Percentiles rank a stretch among this genome's conserved stretches.
Conservation (phyloP, 2,888 invertebrate species). For the Mimumesa dahlbomi region DNA sequence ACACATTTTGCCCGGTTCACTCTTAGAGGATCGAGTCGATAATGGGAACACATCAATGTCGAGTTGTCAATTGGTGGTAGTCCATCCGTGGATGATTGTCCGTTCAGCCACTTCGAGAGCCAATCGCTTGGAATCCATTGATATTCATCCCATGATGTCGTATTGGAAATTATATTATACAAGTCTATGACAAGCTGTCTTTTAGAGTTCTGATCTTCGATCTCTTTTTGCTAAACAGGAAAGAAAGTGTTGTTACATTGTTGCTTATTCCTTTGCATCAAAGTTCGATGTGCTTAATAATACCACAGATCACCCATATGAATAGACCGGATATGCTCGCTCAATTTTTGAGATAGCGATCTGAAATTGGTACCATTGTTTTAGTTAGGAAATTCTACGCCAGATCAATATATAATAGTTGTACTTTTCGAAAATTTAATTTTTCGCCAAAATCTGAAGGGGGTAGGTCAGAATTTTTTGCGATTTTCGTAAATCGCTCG, state of each 20-base stretch:
- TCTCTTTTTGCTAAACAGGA: constrained; percentile 77
- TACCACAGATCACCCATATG: too few relatives aligned
- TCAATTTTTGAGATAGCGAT: too few relatives aligned
- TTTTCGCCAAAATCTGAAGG: too few relatives aligned
- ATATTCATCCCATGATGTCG: constrained; percentile 67
- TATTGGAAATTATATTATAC: constrained; percentile 69
- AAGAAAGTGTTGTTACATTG: constrained; percentile 13
- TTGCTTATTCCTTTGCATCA: too few relatives aligned
- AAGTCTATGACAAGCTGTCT: constrained; percentile 75
- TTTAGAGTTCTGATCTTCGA: constrained; percentile 76
- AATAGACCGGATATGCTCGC: too few relatives aligned
- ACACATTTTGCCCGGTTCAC: constrained; percentile 80
- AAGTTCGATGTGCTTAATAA: too few relatives aligned
- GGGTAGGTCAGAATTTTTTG: too few relatives aligned
- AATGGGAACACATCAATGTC: constrained; percentile 80
- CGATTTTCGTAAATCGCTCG: too few relatives aligned
- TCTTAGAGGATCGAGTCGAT: constrained; percentile 80
- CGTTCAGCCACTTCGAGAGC: constrained; percentile 81
- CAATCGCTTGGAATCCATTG: constrained; percentile 82
- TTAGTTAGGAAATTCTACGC: too few relatives aligned
- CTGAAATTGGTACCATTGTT: too few relatives aligned
- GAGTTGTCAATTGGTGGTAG: constrained; percentile 80
- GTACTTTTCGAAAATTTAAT: too few relatives aligned
- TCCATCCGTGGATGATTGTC: constrained; percentile 60
- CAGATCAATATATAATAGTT: too few relatives aligned